These are phyloP conservation scores for Parotocinclus haroldoi DNA, from an alignment of 2,797 vertebrate genomes.

Conservation along the genomic window DNA sequence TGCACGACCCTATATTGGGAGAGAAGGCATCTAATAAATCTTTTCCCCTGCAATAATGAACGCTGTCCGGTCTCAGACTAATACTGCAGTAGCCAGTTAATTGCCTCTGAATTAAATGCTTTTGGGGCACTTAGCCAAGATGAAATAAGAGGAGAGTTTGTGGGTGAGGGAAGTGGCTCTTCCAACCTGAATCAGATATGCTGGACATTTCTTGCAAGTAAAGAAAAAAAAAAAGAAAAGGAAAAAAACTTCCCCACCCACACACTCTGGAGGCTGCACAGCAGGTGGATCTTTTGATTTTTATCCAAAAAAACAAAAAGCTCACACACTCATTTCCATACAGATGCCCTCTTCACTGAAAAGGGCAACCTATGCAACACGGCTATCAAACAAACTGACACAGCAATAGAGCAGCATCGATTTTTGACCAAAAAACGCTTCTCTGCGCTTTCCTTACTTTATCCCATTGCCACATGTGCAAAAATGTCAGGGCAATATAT, in stretches of 20 bases:
- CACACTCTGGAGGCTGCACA: conserved; percentile 52
- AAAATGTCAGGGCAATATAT: too few species aligned
- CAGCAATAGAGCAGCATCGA: conserved; percentile 10
- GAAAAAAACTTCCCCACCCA: not conserved
- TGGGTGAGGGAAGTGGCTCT: conserved; percentile 34
- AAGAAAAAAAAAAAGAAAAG: conserved; percentile 1
- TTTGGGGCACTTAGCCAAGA: conserved; percentile 63
- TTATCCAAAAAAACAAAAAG: conserved; percentile 76
- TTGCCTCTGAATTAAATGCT: conserved; percentile 68
- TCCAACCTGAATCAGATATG: conserved; percentile 25
- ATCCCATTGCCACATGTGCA: not conserved
- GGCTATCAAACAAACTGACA: conserved; percentile 33
- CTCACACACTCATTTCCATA: conserved; percentile 72
- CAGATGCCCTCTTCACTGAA: conserved; percentile 73
- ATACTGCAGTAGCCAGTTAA: conserved; percentile 61
- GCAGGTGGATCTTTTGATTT: conserved; percentile 80
- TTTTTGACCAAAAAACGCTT: conserved; percentile 11
- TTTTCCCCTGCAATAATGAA: conserved; percentile 54
- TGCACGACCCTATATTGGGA: conserved; percentile 62
- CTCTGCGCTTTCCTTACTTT: conserved; percentile 40
- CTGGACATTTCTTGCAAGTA: conserved; percentile 24
- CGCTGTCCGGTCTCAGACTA: conserved; percentile 56
- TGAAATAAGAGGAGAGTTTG: conserved; percentile 56
- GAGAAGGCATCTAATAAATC: conserved; percentile 64
- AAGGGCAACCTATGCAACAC: conserved; percentile 48